These are phyloP conservation scores for Peromyscus maniculatus DNA, from an alignment of 2,113 vertebrate genomes.

Conservation along the genomic window DNA sequence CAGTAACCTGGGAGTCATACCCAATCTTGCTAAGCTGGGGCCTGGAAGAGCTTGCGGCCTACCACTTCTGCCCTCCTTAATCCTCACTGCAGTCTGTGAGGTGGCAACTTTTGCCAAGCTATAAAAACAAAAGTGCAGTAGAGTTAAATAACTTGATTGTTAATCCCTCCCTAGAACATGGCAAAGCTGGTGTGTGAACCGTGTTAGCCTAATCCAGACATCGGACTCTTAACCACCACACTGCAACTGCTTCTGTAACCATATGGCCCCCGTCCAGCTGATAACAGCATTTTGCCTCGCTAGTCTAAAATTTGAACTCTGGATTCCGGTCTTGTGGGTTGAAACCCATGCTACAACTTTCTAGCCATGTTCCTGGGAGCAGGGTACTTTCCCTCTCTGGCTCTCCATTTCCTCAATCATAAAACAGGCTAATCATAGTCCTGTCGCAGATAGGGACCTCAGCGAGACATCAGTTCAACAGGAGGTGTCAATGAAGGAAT, in stretches of 20 bases:
- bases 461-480: neutral
- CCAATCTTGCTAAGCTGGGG: neutral
- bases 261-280: neutral
- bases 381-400: conserved; percentile 32
- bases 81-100: neutral
- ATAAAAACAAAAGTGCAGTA: neutral
- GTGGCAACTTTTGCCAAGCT: neutral
- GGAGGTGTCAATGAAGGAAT: conserved; percentile 53
- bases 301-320: neutral
- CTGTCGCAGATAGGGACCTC: conserved; percentile 49
- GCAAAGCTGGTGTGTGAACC: neutral
- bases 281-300: neutral
- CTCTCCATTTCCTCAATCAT: conserved; percentile 14
- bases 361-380: neutral
- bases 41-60: neutral
- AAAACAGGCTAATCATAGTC: conserved; percentile 41
- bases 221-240: neutral
- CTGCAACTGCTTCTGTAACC: neutral
- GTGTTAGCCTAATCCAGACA: neutral
- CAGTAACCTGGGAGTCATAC: neutral
- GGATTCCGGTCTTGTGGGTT: conserved; percentile 18
- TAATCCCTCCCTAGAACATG: conserved; percentile 3
- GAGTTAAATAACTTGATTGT: neutral
- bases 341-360: conserved; percentile 14
- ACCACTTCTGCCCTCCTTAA: neutral